phyloP scores from a whole-genome alignment of 2,113 vertebrate species.

The Charadrius vociferus region DNA sequence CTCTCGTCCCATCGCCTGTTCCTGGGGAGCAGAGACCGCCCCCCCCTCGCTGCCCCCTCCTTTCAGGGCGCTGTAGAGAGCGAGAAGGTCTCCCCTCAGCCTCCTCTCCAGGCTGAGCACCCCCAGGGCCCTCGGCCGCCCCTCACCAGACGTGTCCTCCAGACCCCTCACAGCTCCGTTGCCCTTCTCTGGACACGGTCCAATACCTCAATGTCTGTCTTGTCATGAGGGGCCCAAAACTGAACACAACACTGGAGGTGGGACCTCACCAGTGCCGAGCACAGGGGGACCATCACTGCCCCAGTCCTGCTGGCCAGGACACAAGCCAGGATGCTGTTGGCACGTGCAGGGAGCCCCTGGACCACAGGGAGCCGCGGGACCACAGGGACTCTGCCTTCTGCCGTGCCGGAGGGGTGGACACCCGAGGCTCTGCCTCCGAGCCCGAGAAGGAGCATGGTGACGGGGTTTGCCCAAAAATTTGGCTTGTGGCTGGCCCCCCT shows the following conservation, averaged over 20 bases:
- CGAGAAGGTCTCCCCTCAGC: not conserved
- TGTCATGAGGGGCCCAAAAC: not conserved
- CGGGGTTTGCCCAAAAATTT: not conserved
- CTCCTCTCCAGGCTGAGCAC: not conserved
- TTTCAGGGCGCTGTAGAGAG: not conserved
- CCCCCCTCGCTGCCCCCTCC: no score
- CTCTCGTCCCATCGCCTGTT: not conserved
- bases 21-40: no score
- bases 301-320: no score
- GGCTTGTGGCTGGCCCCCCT: not conserved
- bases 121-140: not conserved
- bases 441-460: not conserved
- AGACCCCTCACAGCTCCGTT: not conserved
- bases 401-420: not conserved
- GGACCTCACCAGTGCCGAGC: no score
- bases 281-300: no score
- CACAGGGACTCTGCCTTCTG: not conserved
- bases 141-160: no score
- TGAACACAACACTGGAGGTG: not conserved
- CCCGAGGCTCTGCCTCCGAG: not conserved
- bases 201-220: not conserved
- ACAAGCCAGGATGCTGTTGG: not conserved
- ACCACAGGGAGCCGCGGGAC: no score
- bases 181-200: not conserved
- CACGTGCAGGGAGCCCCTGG: not conserved